Evolutionary conservation across 2,113 vertebrate genomes (phyloP), one percentile per base, ranked within the genome.

Genomic region (Peromyscus maniculatus): DNA sequence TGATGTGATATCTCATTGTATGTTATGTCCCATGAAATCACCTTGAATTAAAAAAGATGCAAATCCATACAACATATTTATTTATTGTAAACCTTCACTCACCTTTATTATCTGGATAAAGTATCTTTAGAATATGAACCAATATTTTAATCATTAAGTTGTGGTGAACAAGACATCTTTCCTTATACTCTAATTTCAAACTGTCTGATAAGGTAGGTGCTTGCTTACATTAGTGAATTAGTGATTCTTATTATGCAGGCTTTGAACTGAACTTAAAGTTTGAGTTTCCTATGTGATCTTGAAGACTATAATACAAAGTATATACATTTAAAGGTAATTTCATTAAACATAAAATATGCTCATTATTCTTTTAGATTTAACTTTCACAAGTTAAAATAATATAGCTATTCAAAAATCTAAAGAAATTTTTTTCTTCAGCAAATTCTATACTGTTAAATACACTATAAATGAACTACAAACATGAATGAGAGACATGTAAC

Each of bases 401-500:
- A 78, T 59, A 82, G 5, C 7, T 57, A 91, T 55, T 39, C 55
- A 71, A 46, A 55, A 77, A 28, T 93, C 39, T 96, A 57, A 66
- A 88, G 31, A 49, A 59, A 55, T 55, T 46, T 87, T 2, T 66
- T 33, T 49, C 57, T 77, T 72, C 62, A 66, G 19, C 43, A 43
- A 71, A 19, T 93, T 89, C 90, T 93, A 72, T 71, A 3, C 13
- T 74, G 49, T 52, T 83, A 3, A 49, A 62, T 82, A 66, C 43
- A 87, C 96, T 92, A 67, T 91, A 94, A 83, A 28, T 83, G 15
- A 95, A 57, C 59, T 86, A 7, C 8, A 97, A 91, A 78, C 84
- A 95, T 77, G 13, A n/a, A 92, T 78, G 77, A 79, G 93, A 90
- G 52, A 1, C 90, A 84, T 84, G 52, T 67, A 46, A 82, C 2